Conservation (phyloP, 2,113 vertebrate species). For the Athene noctua region DNA sequence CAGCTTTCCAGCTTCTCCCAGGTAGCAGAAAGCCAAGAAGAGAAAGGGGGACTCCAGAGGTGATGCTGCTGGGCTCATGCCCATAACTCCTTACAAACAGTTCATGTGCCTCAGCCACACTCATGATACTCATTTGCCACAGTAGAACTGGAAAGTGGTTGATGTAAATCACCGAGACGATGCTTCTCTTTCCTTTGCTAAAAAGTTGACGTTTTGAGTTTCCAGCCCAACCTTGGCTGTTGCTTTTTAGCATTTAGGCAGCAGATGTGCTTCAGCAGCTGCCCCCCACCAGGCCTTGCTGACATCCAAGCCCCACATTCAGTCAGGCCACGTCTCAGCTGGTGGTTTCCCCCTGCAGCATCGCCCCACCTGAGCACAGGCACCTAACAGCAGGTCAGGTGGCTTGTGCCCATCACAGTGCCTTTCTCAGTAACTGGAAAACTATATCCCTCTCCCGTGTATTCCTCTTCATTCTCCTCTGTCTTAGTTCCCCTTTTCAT, state of each 20-base stretch:
- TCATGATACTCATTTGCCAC: background rate
- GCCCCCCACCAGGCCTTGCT: background rate
- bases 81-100: background rate
- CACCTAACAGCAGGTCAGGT: background rate
- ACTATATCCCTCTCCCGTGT: background rate
- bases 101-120: background rate
- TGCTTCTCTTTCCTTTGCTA: background rate
- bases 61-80: rapidly evolving
- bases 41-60: background rate
- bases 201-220: background rate
- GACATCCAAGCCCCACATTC: background rate
- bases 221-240: background rate
- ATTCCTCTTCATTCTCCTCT: background rate
- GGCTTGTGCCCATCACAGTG: background rate
- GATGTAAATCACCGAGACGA: background rate
- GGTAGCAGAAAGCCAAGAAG: background rate
- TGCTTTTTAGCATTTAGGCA: background rate
- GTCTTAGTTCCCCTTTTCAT: background rate
- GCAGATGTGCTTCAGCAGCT: background rate
- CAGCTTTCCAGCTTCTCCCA: background rate
- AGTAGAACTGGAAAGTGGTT: background rate
- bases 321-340: rapidly evolving
- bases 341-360: background rate
- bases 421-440: background rate
- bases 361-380: background rate